Base-by-base conservation (phyloP, 2,888 invertebrate species). In the Physocephala rufipes region DNA sequence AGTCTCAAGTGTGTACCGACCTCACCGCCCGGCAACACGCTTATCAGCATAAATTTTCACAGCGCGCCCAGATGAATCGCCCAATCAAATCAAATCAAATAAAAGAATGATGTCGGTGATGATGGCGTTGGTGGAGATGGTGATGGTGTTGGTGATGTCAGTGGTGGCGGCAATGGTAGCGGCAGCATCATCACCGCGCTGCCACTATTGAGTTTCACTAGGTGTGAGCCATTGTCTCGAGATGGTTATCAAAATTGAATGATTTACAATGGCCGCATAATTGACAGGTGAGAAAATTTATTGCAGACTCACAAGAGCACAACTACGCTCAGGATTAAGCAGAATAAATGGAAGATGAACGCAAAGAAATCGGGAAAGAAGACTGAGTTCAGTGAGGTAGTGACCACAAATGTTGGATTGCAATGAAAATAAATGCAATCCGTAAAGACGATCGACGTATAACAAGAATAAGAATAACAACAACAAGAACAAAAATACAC, bases 281-380 rank as follows among this genome's bases (percentile, higher is more conserved):
- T 78, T 78, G 77, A 75, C 78, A 77, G 77, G 75, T 78, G 72
- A 75, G 76, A 75, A 74, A 78, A 78, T 78, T 77, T 78, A 78
- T 78, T 77, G 70, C 65, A 69, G 72, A 65, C 68, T 70, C 51
- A 51, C 36, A 36, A 53, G 15, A 61, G 49, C 51, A n/a, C n/a
- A 61, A 59, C 45, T 59, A 26, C 47, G 45, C 62, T 21, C n/a
- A 30, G 12, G 19, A n/a, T n/a, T 12, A 36, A 63, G 24, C 45
- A 63, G 19, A n/a, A 62, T 19, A 19, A 62, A 4, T 24, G 16
- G 16, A 15, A 47, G 21, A n/a, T 47, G 21, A 4, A 43, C 2
- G 2, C 1, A 12, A n/a, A 12, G 36, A 36, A 36, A 1, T 16
- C 4, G 19, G 19, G 19, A 19, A 62, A 5, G 36, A n/a, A 47